Evolutionary conservation across 2,888 invertebrate genomes (phyloP), one percentile per base, ranked within the genome.

Genomic region (Orthosia cruda): DNA sequence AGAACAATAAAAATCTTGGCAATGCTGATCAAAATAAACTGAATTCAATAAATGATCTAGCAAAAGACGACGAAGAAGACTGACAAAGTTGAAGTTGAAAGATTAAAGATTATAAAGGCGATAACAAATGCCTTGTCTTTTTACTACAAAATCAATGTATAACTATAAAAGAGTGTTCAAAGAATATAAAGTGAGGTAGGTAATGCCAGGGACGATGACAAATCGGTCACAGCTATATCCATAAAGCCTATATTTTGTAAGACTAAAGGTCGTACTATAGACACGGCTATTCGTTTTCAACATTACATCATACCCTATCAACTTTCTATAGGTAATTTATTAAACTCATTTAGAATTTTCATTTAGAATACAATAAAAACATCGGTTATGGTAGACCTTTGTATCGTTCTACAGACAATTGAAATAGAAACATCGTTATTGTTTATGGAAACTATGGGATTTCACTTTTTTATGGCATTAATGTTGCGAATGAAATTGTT

Each of bases 191-290:
- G n/a, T 47, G 58, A 55, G 3, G 20, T 50, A 55, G 54, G 32
- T 55, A 55, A 63, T 63, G 16, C 32, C 54, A 64, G 40, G 5
- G 20, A 58, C 61, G 32, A 23, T 55, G n/a, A 79, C 54, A 75
- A 67, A 86, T 76, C 16, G 15, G 52, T 26, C 72, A 74, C 64
- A 64, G 50, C 45, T 55, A 64, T 26, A 52, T 52, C 47, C 65
- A 77, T 80, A 58, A 67, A 58, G 47, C 71, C 64, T 76, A 73
- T 67, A 74, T 85, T 78, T 86, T 73, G 73, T 73, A 76, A 77
- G 63, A 70, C 67, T 54, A 85, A 86, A 85, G 81, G 83, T 72
- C 83, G 71, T 23, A 20, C 50, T 13, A 26, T 65, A 70, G 67
- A 84, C 71, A 81, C 72, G 67, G 64, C 49, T 83, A 75, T 86